phyloP scores from a whole-genome alignment of 1,140 invertebrate genomes.

The Lasioglossum albipes region DNA sequence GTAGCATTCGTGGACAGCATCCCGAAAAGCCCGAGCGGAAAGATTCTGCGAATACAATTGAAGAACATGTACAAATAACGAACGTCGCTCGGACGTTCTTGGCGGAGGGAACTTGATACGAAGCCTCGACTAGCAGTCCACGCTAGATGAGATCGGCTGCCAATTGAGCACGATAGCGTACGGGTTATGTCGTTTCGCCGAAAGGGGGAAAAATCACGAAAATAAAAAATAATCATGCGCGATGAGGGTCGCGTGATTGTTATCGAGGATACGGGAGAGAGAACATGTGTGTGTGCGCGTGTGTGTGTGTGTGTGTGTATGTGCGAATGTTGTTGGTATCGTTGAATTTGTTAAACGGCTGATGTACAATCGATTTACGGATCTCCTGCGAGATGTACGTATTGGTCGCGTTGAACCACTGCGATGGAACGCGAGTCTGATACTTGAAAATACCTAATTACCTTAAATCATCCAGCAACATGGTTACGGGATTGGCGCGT shows the following conservation, averaged over 20 bases:
- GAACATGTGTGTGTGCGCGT: background rate
- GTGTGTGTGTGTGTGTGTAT: too few species aligned
- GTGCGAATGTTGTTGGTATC: too few species aligned
- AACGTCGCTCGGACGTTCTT: background rate
- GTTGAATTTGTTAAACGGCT: background rate
- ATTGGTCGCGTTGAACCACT: too few species aligned
- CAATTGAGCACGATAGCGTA: background rate
- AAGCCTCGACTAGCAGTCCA: constrained; percentile 1
- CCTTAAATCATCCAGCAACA: background rate
- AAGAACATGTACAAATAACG: constrained; percentile 65
- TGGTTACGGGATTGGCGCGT: background rate
- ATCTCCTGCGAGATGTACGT: background rate
- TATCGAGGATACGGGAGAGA: background rate
- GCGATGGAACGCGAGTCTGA: too few species aligned
- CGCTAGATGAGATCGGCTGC: background rate
- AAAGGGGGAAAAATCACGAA: background rate
- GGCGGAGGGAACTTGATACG: background rate
- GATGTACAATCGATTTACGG: background rate
- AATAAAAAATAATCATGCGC: background rate
- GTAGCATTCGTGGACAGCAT: constrained; percentile 81
- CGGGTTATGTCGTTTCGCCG: background rate
- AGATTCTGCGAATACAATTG: constrained; percentile 83
- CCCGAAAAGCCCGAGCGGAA: constrained; percentile 85
- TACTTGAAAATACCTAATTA: background rate
- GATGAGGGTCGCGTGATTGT: background rate